Conservation (phyloP, 2,797 vertebrate genomes). For the Botia almorhae region DNA sequence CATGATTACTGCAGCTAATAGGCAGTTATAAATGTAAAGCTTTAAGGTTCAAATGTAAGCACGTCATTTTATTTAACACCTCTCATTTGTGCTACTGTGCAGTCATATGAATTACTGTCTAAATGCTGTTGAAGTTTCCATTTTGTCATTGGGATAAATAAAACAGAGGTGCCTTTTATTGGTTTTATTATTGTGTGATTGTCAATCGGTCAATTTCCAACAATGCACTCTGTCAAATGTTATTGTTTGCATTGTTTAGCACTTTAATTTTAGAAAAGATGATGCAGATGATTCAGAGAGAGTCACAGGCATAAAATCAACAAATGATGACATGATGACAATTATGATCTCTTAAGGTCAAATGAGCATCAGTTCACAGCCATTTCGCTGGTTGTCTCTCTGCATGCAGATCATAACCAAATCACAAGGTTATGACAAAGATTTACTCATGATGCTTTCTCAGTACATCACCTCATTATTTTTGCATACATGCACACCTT, state of each 20-base stretch:
- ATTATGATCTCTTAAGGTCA: background rate
- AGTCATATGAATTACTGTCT: too few relatives aligned
- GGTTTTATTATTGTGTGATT: background rate
- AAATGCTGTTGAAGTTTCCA: conserved; percentile 9
- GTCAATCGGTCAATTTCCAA: background rate
- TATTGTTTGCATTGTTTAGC: conserved; percentile 7
- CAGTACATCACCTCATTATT: too few relatives aligned
- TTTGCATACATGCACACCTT: conserved; percentile 77
- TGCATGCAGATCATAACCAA: conserved; percentile 2
- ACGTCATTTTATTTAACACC: background rate
- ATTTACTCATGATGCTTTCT: too few relatives aligned
- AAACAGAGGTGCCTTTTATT: background rate
- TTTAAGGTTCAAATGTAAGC: conserved; percentile 5
- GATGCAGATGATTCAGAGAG: background rate
- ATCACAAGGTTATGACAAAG: conserved; percentile 1
- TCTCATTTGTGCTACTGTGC: conserved; percentile 3
- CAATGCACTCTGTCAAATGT: background rate
- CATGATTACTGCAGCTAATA: too few relatives aligned
- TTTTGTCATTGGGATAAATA: background rate
- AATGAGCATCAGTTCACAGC: background rate
- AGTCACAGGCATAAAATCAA: background rate
- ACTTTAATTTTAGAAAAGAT: conserved; percentile 6
- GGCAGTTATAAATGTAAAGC: too few relatives aligned
- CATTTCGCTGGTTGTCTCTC: background rate
- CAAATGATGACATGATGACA: too few relatives aligned